Evolutionary conservation across 2,113 vertebrate species (phyloP), one percentile per base, ranked within the genome.

Genomic region (Coracopsis vasa): DNA sequence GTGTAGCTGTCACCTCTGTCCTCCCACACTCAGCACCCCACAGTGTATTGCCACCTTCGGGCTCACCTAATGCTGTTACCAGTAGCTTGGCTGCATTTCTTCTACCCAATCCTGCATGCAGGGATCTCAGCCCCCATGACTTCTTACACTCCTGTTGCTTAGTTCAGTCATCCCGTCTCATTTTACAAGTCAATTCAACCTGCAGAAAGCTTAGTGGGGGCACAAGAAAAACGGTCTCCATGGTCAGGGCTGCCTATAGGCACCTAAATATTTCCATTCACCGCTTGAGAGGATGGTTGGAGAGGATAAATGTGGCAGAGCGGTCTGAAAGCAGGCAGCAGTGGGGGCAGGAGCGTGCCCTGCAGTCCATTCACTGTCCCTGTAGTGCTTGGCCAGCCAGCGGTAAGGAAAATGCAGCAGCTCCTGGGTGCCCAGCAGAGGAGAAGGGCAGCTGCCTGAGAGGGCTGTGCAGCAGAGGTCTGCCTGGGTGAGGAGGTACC

Each of bases 1-100:
- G 3, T 62, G 72, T 33, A 61, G 80, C 41, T 65, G 31, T 62
- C 67, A 80, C 45, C 11, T 60, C 74, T 80, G 62, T 50, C 48
- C 20, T 35, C 18, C 64, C 51, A 28, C 42, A 44, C 21, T n/a
- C 74, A 79, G 74, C 81, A 78, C 12, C 27, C 28, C 12, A 9
- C 13, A 0, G 0, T 19, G 24, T 23, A 19, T 20, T 44, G n/a
- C 51, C 77, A 8, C 31, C 8, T 58, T 54, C 0, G 0, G n/a
- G 27, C 64, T 70, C 48, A 33, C 11, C 28, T 66, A 33, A 39
- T 48, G 65, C 28, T 67, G 24, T 78, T 73, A 24, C 5, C 9
- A 2, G 47, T 20, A 67, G 24, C 23, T 50, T 5, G 2, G 31
- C 35, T 54, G 7, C 23, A 54, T 25, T n/a, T 11, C 7, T 19